phyloP scores from a whole-genome alignment of 2,797 vertebrate genomes.

The Clarias laeviceps region DNA sequence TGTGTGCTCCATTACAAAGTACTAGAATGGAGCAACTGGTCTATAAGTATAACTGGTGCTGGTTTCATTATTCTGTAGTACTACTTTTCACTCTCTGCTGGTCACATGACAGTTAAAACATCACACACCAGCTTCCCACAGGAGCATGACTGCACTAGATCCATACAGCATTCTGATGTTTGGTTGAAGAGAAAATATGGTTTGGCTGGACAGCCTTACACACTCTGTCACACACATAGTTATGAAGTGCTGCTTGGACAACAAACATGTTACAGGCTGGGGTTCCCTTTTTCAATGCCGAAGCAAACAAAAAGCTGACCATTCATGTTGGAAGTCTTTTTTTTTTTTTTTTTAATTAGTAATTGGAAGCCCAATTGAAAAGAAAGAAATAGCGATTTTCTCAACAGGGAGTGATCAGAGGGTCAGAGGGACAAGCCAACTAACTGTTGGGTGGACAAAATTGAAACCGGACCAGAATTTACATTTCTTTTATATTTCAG shows the following conservation, averaged over 20 bases:
- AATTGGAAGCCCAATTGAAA: slow-evolving; percentile 2
- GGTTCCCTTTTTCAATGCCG: not conserved
- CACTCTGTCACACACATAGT: not conserved
- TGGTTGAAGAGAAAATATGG: slow-evolving; percentile 21
- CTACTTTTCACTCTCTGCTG: not conserved
- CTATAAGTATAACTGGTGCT: not conserved
- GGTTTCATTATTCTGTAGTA: not conserved
- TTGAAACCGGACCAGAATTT: slow-evolving; percentile 1
- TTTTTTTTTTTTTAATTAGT: not conserved
- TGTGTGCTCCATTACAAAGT: not conserved
- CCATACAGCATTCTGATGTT: slow-evolving; percentile 13
- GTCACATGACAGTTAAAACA: not conserved
- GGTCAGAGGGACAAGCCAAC: not conserved
- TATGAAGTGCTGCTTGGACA: not conserved
- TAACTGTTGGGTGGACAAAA: not conserved
- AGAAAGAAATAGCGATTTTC: not conserved
- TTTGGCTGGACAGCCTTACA: slow-evolving; percentile 27
- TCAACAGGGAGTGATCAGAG: not conserved
- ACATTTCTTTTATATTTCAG: too few relatives aligned
- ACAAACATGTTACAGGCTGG: slow-evolving; percentile 1
- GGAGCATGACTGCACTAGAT: not conserved
- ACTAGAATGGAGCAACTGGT: not conserved
- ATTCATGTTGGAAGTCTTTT: not conserved
- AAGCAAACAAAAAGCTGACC: not conserved
- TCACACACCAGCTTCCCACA: not conserved